Conservation (phyloP, 2,113 vertebrate species). For the Sylvicapra grimmia region DNA sequence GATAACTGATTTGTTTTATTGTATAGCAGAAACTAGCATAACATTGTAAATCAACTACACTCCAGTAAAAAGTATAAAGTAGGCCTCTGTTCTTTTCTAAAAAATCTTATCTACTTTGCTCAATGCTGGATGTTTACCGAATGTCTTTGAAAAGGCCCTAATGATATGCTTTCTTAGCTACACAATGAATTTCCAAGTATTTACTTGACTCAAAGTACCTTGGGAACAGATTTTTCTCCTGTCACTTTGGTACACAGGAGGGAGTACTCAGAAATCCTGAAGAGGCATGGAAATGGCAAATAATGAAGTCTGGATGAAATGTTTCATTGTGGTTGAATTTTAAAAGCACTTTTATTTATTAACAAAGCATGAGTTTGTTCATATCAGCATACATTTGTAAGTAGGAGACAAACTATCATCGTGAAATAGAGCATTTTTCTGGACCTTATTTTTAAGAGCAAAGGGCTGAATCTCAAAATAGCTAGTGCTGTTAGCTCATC, state of each 20-base stretch:
- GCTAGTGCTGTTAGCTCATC: not conserved
- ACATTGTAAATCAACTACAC: not conserved
- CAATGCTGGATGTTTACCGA: slow-evolving; percentile 11
- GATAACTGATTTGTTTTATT: not conserved
- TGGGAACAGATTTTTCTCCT: slow-evolving; percentile 49
- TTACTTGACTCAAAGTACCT: slow-evolving; percentile 53
- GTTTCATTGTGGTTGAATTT: slow-evolving; percentile 30
- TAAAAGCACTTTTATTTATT: slow-evolving; percentile 39
- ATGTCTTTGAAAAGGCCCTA: slow-evolving; percentile 43
- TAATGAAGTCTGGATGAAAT: slow-evolving; percentile 41
- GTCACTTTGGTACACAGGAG: not conserved
- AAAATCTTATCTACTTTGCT: slow-evolving; percentile 7
- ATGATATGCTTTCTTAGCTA: slow-evolving; percentile 31
- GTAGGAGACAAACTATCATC: slow-evolving; percentile 20
- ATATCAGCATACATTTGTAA: slow-evolving; percentile 23
- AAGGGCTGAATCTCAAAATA: not conserved
- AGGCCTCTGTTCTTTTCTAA: not conserved
- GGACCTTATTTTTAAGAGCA: slow-evolving; percentile 4
- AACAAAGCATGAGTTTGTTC: slow-evolving; percentile 34
- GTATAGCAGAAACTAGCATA: not conserved
- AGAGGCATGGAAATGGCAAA: slow-evolving; percentile 34
- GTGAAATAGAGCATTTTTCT: slow-evolving; percentile 31
- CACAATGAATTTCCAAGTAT: slow-evolving; percentile 48
- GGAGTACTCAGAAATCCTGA: slow-evolving; percentile 56
- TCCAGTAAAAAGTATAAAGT: not conserved